Conservation (phyloP, 2,113 vertebrate genomes). For the Acanthisitta chloris region DNA sequence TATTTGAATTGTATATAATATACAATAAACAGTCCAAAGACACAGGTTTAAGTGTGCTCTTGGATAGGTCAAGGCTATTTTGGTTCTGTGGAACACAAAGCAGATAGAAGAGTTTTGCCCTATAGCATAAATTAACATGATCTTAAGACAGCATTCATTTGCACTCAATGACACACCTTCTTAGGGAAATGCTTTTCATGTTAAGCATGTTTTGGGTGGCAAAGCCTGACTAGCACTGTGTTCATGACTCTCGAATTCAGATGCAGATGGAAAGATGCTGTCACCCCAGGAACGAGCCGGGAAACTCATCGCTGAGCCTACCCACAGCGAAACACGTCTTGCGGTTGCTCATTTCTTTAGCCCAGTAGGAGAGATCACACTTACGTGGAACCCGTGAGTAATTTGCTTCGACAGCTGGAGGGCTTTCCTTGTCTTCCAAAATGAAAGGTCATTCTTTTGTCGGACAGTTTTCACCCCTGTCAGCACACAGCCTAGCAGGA, state of each 20-base stretch:
- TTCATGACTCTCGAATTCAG: neutral
- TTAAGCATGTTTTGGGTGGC: neutral
- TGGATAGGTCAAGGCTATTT: neutral
- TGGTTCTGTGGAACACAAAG: neutral
- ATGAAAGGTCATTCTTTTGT: neutral
- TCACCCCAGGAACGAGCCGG: neutral
- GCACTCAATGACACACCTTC: conserved; percentile 7
- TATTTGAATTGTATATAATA: neutral
- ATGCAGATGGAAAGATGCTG: neutral
- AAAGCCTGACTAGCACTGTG: neutral
- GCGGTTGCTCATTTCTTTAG: conserved; percentile 19
- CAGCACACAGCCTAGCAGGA: neutral
- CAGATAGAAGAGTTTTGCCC: neutral
- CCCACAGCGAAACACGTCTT: neutral
- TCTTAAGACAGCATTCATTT: neutral
- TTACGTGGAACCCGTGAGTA: neutral
- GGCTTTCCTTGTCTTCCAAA: neutral
- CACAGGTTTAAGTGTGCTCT: neutral
- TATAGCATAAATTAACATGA: neutral
- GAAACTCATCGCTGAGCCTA: neutral
- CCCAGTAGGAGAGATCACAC: neutral
- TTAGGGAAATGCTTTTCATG: neutral
- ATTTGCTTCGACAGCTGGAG: neutral
- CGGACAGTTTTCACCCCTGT: neutral
- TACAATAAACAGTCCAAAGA: neutral